These are phyloP conservation scores for Sympetrum striolatum DNA, from an alignment of 2,888 invertebrate genomes.

Conservation along the genomic window DNA sequence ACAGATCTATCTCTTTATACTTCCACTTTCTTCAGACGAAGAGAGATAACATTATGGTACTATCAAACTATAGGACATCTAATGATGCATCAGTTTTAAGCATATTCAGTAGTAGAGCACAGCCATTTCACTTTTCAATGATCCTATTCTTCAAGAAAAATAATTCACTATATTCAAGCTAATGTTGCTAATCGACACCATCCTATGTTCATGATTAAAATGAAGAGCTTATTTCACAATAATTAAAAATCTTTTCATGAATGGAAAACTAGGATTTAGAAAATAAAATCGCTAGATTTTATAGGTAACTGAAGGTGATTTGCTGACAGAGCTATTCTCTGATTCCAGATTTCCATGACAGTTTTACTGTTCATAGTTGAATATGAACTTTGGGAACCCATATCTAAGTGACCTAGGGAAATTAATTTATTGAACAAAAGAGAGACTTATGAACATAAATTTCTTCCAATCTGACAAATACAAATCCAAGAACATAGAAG, in stretches of 20 bases:
- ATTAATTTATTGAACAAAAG: background rate
- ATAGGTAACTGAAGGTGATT: background rate
- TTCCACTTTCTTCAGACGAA: background rate
- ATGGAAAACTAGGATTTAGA: background rate
- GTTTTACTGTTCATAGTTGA: background rate
- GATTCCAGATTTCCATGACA: background rate
- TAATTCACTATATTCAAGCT: background rate
- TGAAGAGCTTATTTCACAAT: background rate
- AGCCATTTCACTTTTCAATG: slow-evolving; percentile 13
- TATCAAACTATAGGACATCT: background rate
- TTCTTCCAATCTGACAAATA: too few relatives aligned
- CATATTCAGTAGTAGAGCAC: slow-evolving; percentile 19
- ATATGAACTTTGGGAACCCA: background rate
- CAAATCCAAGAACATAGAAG: too few relatives aligned
- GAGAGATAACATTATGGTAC: background rate
- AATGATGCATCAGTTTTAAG: background rate
- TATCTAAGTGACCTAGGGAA: background rate
- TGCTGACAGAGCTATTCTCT: background rate
- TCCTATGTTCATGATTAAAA: background rate
- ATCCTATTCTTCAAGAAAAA: background rate
- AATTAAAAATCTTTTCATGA: background rate
- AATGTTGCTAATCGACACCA: background rate
- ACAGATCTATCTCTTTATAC: background rate
- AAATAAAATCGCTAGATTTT: background rate
- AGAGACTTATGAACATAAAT: background rate